Evolutionary conservation across 2,888 invertebrate genomes (phyloP).

Genomic region (Coremacera marginata): DNA sequence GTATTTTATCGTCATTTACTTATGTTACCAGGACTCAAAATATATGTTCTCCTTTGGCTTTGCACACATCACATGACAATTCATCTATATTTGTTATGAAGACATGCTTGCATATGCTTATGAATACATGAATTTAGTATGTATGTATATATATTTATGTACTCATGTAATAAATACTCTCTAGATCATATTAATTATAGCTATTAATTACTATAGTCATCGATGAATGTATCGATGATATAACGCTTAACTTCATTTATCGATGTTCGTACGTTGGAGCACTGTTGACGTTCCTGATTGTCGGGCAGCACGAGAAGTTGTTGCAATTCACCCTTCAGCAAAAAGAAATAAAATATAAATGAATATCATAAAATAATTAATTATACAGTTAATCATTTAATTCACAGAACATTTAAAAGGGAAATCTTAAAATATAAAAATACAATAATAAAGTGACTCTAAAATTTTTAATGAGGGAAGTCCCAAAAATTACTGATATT

Average conservation of each 20-base stretch:
- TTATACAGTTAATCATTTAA: too few species aligned
- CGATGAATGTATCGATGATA: slow-evolving; percentile 69
- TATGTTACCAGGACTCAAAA: neutral
- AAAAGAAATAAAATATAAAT: neutral
- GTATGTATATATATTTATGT: too few species aligned
- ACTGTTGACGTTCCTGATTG: slow-evolving; percentile 66
- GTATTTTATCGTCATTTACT: neutral
- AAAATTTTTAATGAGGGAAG: too few species aligned
- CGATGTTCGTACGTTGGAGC: slow-evolving; percentile 66
- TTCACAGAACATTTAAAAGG: neutral
- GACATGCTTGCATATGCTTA: too few species aligned
- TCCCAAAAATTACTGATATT: too few species aligned
- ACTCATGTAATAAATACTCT: too few species aligned
- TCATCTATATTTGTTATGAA: too few species aligned
- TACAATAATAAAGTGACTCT: too few species aligned
- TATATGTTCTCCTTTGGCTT: neutral
- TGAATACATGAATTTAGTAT: too few species aligned
- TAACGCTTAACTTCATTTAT: slow-evolving; percentile 69
- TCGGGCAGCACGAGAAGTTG: slow-evolving; percentile 66
- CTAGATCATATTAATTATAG: too few species aligned
- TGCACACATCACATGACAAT: neutral
- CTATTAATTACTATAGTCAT: slow-evolving; percentile 65
- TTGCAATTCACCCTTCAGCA: slow-evolving; percentile 65
- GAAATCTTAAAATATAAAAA: neutral
- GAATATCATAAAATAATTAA: neutral